These are phyloP conservation scores for Diarsia rubi DNA, from an alignment of 2,888 invertebrate genomes.

Conservation along the genomic window DNA sequence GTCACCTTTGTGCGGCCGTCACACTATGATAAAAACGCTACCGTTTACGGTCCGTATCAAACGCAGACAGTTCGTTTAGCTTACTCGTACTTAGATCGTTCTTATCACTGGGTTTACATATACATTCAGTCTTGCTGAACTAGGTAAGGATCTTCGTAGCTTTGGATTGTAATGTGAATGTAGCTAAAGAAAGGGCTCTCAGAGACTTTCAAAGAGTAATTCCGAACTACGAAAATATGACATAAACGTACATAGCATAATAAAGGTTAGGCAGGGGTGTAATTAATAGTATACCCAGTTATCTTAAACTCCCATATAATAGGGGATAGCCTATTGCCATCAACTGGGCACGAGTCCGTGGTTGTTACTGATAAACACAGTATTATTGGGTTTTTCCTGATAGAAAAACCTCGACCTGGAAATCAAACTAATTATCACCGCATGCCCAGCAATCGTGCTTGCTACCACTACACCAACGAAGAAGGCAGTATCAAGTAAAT, in stretches of 20 bases:
- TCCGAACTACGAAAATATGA: slow-evolving; percentile 1
- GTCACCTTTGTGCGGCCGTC: slow-evolving; percentile 42
- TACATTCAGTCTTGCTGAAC: slow-evolving; percentile 17
- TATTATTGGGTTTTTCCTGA: too few species aligned
- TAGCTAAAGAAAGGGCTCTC: slow-evolving; percentile 16
- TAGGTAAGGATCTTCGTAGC: slow-evolving; percentile 4
- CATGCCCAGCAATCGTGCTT: too few species aligned
- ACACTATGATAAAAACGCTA: slow-evolving; percentile 41
- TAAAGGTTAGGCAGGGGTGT: too few species aligned
- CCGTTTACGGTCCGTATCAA: slow-evolving; percentile 29
- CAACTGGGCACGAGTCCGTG: too few species aligned
- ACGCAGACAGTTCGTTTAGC: slow-evolving; percentile 31
- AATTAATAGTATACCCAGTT: too few species aligned
- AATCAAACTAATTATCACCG: too few species aligned
- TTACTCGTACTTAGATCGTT: slow-evolving; percentile 1
- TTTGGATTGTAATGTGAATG: slow-evolving; percentile 11
- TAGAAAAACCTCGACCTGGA: too few species aligned
- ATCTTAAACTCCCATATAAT: too few species aligned
- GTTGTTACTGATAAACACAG: too few species aligned
- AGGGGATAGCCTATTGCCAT: too few species aligned
- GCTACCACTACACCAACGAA: too few species aligned
- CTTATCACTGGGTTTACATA: slow-evolving; percentile 12
- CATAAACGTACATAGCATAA: too few species aligned
- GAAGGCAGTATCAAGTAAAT: background rate
- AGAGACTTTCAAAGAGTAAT: slow-evolving; percentile 18